Conservation (phyloP, 35 echinoderm and acorn worm genomes). For the Diadema setosum region DNA sequence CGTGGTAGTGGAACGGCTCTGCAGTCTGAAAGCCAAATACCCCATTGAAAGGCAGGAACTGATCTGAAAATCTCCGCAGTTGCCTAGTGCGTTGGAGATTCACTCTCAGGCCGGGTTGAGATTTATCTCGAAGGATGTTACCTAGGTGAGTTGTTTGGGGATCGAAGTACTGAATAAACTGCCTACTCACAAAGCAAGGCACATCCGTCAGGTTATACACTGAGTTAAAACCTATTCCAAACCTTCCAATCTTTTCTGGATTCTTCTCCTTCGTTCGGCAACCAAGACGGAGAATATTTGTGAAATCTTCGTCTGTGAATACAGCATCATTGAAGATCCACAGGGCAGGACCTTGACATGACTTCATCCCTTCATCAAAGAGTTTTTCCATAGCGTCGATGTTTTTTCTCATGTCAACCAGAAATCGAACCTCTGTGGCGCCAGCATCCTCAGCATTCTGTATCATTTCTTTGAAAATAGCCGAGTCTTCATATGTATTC, state of each 20-base stretch:
- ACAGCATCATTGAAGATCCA: conserved; percentile 86
- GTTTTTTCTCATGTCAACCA: conserved; percentile 73
- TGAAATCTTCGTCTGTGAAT: conserved; percentile 64
- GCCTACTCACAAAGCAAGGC: conserved; percentile 69
- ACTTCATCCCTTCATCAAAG: conserved; percentile 57
- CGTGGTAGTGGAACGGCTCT: neutral
- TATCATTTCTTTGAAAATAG: conserved; percentile 72
- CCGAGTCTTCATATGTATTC: conserved; percentile 13
- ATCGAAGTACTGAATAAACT: conserved; percentile 64
- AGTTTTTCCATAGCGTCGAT: conserved; percentile 1
- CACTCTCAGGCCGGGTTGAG: conserved; percentile 19
- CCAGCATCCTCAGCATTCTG: conserved; percentile 97
- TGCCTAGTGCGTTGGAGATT: neutral
- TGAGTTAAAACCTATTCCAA: conserved; percentile 96
- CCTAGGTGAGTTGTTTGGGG: conserved; percentile 58
- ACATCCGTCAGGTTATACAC: conserved; percentile 94
- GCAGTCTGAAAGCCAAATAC: conserved; percentile 64
- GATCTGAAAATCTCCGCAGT: neutral
- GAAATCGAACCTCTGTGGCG: conserved; percentile 65
- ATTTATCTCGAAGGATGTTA: neutral
- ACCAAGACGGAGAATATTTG: conserved; percentile 72
- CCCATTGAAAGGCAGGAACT: conserved; percentile 27
- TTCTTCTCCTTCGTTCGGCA: conserved; percentile 65
- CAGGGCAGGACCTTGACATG: conserved; percentile 79
- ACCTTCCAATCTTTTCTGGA: conserved; percentile 74